phyloP scores from a whole-genome alignment of 2,113 vertebrate genomes.

The Erinaceus europaeus region DNA sequence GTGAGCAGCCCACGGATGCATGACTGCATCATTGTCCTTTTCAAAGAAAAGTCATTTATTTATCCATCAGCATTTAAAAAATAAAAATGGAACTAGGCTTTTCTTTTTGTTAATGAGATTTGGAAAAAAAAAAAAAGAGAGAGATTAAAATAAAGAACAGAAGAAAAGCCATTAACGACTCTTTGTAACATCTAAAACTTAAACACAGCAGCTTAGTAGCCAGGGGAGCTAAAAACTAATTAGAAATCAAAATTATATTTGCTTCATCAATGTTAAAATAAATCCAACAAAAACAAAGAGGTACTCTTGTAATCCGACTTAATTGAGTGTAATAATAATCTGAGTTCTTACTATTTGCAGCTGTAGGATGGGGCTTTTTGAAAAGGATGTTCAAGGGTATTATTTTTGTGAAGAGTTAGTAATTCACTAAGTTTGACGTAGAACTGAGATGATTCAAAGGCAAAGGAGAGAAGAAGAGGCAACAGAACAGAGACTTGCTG shows the following conservation, averaged over 20 bases:
- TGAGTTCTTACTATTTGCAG: constrained; percentile 31
- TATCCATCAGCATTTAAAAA: background rate
- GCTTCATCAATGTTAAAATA: constrained; percentile 37
- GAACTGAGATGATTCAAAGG: background rate
- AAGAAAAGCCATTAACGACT: constrained; percentile 44
- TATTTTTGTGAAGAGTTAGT: background rate
- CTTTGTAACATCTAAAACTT: constrained; percentile 56
- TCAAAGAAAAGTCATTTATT: constrained; percentile 8
- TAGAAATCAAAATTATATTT: constrained; percentile 60
- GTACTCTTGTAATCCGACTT: constrained; percentile 55
- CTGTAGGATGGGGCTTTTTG: background rate
- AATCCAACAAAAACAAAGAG: constrained; percentile 46
- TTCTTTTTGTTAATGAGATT: background rate
- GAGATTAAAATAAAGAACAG: background rate
- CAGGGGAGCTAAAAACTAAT: constrained; percentile 58
- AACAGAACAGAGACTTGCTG: background rate
- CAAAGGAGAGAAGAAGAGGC: background rate
- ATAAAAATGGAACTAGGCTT: background rate
- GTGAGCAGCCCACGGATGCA: background rate
- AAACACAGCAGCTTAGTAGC: constrained; percentile 38
- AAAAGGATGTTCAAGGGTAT: background rate
- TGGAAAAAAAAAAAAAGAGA: no score
- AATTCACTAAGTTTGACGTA: background rate
- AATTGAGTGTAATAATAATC: constrained; percentile 42
- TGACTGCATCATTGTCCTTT: background rate